A percentile compares a stretch with the other conserved stretches of the same genome.
phyloP scores from a whole-genome alignment of 2,797 vertebrate genomes.

The Rhincodon typus region DNA sequence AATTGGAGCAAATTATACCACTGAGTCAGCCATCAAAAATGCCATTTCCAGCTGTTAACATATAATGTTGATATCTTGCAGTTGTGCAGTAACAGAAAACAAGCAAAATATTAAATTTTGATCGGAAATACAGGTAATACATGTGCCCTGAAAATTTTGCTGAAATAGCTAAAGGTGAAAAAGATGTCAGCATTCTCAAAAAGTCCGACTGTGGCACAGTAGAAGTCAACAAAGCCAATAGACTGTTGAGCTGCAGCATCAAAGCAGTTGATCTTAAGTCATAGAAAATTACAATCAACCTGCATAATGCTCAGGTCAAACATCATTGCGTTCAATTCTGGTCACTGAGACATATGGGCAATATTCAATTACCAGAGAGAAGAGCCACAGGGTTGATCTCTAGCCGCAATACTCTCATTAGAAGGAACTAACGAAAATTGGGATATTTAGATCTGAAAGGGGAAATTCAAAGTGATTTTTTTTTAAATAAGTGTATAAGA shows the following conservation, averaged over 20 bases:
- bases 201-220: background rate
- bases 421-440: background rate
- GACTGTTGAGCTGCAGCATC: background rate
- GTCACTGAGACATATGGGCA: background rate
- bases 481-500: background rate
- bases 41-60: background rate
- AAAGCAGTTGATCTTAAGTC: background rate
- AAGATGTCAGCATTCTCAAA: background rate
- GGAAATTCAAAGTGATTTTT: background rate
- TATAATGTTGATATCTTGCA: background rate
- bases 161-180: background rate
- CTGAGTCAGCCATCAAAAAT: constrained; percentile 78
- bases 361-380: background rate
- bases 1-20: constrained; percentile 93
- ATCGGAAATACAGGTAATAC: background rate
- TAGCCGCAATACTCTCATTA: background rate
- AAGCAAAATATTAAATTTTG: background rate
- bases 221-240: background rate
- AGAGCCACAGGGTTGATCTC: background rate
- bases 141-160: background rate
- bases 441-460: background rate
- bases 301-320: background rate
- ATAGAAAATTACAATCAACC: background rate
- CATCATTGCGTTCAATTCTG: background rate
- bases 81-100: too few relatives aligned